Evolutionary conservation across 2,797 vertebrate species (phyloP).

Genomic region (Novumbra hubbsi): DNA sequence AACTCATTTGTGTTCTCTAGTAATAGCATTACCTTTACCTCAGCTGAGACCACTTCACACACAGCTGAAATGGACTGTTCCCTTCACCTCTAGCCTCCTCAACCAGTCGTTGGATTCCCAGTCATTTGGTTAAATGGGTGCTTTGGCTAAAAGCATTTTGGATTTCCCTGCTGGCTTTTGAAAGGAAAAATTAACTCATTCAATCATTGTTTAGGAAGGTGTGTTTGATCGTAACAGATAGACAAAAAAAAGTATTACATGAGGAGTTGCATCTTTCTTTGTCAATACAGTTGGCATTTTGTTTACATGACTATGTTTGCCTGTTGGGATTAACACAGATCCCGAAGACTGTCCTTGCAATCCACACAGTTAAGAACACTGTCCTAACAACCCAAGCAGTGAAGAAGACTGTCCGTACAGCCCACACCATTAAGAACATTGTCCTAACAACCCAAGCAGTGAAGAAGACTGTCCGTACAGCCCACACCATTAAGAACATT

Average conservation of each 20-base stretch:
- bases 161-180: not conserved
- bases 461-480: not conserved
- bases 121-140: not conserved
- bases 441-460: slow-evolving; percentile 42
- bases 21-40: slow-evolving; percentile 47
- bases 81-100: slow-evolving; percentile 32
- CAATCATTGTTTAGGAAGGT: no score
- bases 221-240: not conserved
- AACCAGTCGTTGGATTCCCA: slow-evolving; percentile 27
- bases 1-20: slow-evolving; percentile 47
- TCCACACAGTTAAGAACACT: slow-evolving; percentile 64
- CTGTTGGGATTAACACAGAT: slow-evolving; percentile 53
- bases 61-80: slow-evolving; percentile 24
- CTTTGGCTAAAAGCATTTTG: not conserved
- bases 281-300: slow-evolving; percentile 60
- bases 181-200: slow-evolving; percentile 1
- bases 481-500: not conserved
- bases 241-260: slow-evolving; percentile 42
- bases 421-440: slow-evolving; percentile 65
- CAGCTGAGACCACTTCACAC: slow-evolving; percentile 29
- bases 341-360: slow-evolving; percentile 21
- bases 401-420: slow-evolving; percentile 43
- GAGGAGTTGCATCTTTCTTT: slow-evolving; percentile 52
- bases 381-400: slow-evolving; percentile 59
- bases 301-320: slow-evolving; percentile 41